Evolutionary conservation across 2,888 invertebrate genomes (phyloP).

Genomic region (Agriotes lineatus): DNA sequence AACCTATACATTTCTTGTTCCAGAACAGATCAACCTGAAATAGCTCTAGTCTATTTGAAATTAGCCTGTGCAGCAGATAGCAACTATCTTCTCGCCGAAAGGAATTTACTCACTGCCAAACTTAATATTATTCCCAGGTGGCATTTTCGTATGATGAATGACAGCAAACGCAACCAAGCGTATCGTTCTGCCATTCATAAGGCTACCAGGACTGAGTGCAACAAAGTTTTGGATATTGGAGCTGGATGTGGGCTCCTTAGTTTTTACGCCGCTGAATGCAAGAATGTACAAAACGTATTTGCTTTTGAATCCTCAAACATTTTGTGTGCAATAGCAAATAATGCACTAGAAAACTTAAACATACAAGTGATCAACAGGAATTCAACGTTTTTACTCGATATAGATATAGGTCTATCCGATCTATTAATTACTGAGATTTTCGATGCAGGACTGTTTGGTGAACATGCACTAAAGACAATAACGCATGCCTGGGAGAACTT

Average conservation of each 20-base stretch:
- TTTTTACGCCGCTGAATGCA: constrained; percentile 70
- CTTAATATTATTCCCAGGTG: constrained; percentile 80
- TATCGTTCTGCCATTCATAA: constrained; percentile 74
- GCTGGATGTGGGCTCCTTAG: constrained; percentile 83
- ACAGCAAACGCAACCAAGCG: constrained; percentile 75
- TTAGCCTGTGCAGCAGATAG: constrained; percentile 48
- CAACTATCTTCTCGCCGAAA: constrained; percentile 65
- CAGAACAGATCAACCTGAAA: constrained; percentile 57
- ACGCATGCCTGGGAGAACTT: constrained; percentile 78
- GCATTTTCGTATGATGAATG: constrained; percentile 89
- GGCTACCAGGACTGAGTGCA: constrained; percentile 67
- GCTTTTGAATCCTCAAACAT: constrained; percentile 78
- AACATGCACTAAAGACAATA: constrained; percentile 76
- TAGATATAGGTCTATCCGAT: constrained; percentile 62
- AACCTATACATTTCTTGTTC: background rate
- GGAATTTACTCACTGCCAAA: constrained; percentile 77
- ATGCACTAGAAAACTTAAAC: constrained; percentile 69
- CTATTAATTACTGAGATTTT: constrained; percentile 83
- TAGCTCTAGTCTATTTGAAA: constrained; percentile 57
- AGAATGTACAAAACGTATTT: constrained; percentile 67
- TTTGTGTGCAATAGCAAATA: constrained; percentile 74
- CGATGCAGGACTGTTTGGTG: constrained; percentile 85
- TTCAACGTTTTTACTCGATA: constrained; percentile 70
- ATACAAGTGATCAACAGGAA: constrained; percentile 71
- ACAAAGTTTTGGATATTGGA: constrained; percentile 80